Evolutionary conservation across 2,113 vertebrate genomes (phyloP).

Genomic region (Charina bottae): DNA sequence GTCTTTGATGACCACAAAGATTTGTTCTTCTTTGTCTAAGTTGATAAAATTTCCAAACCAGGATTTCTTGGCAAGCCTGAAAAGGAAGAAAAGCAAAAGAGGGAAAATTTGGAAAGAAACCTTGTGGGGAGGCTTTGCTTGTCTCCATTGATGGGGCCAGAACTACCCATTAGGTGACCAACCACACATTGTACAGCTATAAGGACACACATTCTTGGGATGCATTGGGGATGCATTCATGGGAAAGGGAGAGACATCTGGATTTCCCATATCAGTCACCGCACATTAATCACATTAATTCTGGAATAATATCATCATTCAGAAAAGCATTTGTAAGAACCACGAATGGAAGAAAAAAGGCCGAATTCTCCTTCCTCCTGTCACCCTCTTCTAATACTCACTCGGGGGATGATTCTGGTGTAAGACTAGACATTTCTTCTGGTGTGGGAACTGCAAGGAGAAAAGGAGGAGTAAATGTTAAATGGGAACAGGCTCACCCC

Average conservation of each 20-base stretch:
- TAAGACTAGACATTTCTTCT: conserved; percentile 93
- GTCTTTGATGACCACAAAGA: conserved; percentile 91
- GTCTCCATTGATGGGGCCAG: neutral
- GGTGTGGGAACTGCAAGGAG: conserved; percentile 85
- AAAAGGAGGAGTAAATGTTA: neutral
- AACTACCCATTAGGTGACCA: neutral
- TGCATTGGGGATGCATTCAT: neutral
- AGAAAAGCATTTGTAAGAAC: neutral
- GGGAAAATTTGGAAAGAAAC: neutral
- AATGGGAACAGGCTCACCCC: neutral
- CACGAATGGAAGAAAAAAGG: neutral
- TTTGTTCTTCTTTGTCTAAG: conserved; percentile 92
- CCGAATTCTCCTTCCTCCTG: neutral
- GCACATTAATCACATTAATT: neutral
- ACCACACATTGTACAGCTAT: neutral
- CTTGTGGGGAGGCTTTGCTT: neutral
- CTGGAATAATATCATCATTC: neutral
- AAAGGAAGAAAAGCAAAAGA: neutral
- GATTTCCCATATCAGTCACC: neutral
- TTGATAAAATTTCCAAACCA: conserved; percentile 96
- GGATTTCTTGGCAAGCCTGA: conserved; percentile 89
- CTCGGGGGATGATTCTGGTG: conserved; percentile 94
- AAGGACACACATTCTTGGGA: neutral
- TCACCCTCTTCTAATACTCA: conserved; percentile 69
- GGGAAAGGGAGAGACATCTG: neutral